phyloP scores from a whole-genome alignment of 2,113 vertebrate genomes.

The Albula glossodonta region DNA sequence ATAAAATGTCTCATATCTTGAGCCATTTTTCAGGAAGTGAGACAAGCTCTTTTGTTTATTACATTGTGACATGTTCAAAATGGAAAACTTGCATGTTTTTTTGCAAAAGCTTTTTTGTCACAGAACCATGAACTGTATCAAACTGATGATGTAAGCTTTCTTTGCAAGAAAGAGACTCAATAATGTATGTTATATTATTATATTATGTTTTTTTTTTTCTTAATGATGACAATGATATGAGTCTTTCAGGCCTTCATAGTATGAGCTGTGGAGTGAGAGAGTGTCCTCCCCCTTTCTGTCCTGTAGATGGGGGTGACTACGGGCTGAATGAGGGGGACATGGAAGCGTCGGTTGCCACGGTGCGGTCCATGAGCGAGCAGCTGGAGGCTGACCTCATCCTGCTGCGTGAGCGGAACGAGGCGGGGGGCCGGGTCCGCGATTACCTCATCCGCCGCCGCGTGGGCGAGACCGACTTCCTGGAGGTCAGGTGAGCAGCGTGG shows the following conservation, averaged over 20 bases:
- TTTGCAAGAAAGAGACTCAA: too few species aligned
- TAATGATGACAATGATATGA: too few species aligned
- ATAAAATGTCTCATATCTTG: too few species aligned
- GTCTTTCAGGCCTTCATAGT: background rate
- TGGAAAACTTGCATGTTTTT: too few species aligned
- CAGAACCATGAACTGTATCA: too few species aligned
- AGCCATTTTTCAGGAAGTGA: too few species aligned
- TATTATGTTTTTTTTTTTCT: too few species aligned
- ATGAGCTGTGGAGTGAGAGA: background rate
- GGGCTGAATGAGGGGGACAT: slow-evolving; percentile 91
- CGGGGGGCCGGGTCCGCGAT: slow-evolving; percentile 86
- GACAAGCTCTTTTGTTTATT: too few species aligned
- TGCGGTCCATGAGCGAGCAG: slow-evolving; percentile 92
- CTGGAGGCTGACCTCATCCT: slow-evolving; percentile 88
- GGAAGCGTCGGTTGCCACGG: slow-evolving; percentile 91
- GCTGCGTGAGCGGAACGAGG: slow-evolving; percentile 86
- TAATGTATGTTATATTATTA: too few species aligned
- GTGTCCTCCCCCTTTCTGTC: background rate
- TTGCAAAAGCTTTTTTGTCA: too few species aligned
- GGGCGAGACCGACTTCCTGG: slow-evolving; percentile 96
- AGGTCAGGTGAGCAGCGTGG: slow-evolving; percentile 84
- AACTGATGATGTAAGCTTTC: too few species aligned
- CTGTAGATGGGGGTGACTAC: slow-evolving; percentile 88
- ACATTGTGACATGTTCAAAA: too few species aligned
- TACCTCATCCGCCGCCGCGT: slow-evolving; percentile 91